Percentiles rank a stretch among this genome's conserved stretches.
Evolutionary conservation across 2,797 vertebrate genomes (phyloP).

Genomic region (Okamejei kenojei): DNA sequence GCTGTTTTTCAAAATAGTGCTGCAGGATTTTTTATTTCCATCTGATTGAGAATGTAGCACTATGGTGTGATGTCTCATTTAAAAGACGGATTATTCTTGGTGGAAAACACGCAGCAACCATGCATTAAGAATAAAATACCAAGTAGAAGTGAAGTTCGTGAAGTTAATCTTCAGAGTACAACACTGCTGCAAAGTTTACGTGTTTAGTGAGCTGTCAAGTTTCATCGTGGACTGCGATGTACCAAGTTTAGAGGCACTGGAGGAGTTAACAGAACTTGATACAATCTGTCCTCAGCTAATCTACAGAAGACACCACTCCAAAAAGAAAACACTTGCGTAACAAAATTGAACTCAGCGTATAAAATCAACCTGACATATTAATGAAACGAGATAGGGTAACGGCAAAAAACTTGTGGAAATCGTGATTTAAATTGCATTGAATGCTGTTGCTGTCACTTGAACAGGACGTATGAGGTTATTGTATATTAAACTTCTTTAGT

Average conservation of each 20-base stretch:
- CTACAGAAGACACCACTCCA: not conserved
- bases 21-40: too few species aligned
- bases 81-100: not conserved
- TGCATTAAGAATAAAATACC: not conserved
- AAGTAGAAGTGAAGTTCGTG: not conserved
- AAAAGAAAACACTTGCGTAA: not conserved
- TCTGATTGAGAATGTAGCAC: too few species aligned
- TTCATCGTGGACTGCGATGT: not conserved
- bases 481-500: not conserved
- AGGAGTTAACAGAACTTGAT: not conserved
- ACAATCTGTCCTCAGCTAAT: not conserved
- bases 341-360: not conserved
- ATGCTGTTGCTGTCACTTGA: not conserved
- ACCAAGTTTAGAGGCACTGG: not conserved
- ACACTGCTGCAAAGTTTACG: not conserved
- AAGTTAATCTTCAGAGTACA: not conserved
- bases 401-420: not conserved
- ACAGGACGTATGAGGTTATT: not conserved
- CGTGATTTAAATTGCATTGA: not conserved
- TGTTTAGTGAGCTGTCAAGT: not conserved
- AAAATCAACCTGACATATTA: conserved; percentile 1
- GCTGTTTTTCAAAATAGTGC: too few species aligned
- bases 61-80: too few species aligned
- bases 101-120: not conserved
- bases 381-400: not conserved